phyloP scores from a whole-genome alignment of 2,888 invertebrate genomes.

The Drosophila dives region DNA sequence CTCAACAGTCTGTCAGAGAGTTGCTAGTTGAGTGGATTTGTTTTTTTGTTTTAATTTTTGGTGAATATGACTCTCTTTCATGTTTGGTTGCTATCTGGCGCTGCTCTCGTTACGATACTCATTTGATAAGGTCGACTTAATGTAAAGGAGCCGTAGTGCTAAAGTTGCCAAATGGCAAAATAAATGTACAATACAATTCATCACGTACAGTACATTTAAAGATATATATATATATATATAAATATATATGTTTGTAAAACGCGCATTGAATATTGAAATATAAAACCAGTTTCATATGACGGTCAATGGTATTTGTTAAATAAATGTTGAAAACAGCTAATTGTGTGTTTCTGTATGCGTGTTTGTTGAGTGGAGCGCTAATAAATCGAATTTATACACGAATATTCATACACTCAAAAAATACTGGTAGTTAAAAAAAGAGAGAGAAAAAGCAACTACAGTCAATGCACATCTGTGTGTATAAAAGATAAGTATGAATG shows the following conservation, averaged over 20 bases:
- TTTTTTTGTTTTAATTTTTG: conserved; percentile 22
- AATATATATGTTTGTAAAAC: conserved; percentile 29
- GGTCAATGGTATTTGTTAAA: conserved; percentile 61
- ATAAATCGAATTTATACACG: conserved; percentile 70
- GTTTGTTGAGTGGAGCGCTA: conserved; percentile 34
- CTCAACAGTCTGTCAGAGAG: conserved; percentile 32
- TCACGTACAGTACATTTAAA: conserved; percentile 2
- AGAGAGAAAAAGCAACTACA: conserved; percentile 2
- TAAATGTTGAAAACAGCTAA: conserved; percentile 38
- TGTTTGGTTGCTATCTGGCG: neutral
- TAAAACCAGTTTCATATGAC: conserved; percentile 72
- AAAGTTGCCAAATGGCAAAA: conserved; percentile 50
- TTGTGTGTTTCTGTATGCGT: conserved; percentile 13
- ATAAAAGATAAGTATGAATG: conserved; percentile 5
- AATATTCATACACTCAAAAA: conserved; percentile 29
- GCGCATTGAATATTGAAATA: conserved; percentile 65
- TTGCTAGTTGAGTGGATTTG: neutral
- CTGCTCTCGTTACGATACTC: conserved; percentile 48
- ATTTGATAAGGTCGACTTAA: conserved; percentile 67
- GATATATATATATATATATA: neutral
- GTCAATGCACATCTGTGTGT: conserved; percentile 27
- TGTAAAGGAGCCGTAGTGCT: conserved; percentile 40
- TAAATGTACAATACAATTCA: conserved; percentile 16
- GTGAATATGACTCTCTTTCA: conserved; percentile 18
- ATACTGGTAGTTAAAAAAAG: conserved; percentile 23